These are phyloP conservation scores for Morelia viridis DNA, from an alignment of 2,797 vertebrate genomes.

Conservation along the genomic window DNA sequence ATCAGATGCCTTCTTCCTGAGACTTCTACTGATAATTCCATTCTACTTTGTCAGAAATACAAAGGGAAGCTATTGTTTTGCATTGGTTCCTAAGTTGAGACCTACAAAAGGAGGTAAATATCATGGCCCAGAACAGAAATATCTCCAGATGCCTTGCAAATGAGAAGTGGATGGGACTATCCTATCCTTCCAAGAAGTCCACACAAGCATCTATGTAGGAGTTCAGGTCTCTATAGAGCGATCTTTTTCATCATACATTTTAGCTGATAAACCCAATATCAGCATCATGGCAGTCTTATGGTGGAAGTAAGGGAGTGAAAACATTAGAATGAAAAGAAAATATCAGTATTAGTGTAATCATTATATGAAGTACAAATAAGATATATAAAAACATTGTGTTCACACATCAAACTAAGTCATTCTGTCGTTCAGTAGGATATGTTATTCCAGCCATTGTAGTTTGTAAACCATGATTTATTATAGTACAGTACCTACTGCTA, in stretches of 20 bases:
- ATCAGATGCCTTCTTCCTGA: background rate
- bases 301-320: background rate
- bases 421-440: background rate
- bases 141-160: background rate
- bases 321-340: background rate
- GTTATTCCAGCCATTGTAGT: background rate
- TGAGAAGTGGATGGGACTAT: background rate
- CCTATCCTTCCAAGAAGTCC: background rate
- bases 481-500: background rate
- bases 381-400: background rate
- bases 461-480: background rate
- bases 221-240: background rate
- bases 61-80: background rate
- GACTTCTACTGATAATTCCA: background rate
- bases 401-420: background rate
- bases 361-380: background rate
- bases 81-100: background rate
- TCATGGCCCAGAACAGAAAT: background rate
- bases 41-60: background rate
- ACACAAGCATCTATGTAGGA: background rate
- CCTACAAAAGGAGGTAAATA: background rate
- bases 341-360: background rate
- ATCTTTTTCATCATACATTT: background rate
- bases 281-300: background rate
- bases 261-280: background rate